Percentiles rank a stretch among this genome's conserved stretches.
Evolutionary conservation across 2,888 invertebrate genomes (phyloP).

Genomic region (Fissipunctia ypsillon): DNA sequence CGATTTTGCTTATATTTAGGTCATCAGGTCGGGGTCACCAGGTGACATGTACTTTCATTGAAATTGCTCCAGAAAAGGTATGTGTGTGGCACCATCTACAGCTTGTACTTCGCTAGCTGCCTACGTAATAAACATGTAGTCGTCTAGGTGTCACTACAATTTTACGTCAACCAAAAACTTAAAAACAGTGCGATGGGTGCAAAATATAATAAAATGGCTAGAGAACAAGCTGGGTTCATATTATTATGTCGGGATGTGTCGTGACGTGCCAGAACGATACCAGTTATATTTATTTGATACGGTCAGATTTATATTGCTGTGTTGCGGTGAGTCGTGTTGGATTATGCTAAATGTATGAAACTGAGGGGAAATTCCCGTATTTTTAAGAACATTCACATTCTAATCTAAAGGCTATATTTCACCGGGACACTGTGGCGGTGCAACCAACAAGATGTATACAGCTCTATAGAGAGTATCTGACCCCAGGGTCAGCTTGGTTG

Average conservation of each 20-base stretch:
- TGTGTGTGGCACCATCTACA: constrained; percentile 3
- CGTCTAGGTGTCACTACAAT: constrained; percentile 10
- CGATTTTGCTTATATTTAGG: not conserved
- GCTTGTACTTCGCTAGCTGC: too few species aligned
- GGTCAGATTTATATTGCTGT: not conserved
- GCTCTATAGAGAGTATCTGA: too few species aligned
- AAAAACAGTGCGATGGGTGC: not conserved
- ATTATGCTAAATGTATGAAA: not conserved
- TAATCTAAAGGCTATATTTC: too few species aligned
- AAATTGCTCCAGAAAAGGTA: not conserved
- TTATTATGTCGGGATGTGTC: not conserved
- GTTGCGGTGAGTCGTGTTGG: not conserved
- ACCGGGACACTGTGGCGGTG: too few species aligned
- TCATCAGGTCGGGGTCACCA: constrained; percentile 9
- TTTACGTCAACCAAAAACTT: not conserved
- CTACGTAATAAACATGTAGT: not conserved
- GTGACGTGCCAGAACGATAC: too few species aligned
- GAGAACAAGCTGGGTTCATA: not conserved
- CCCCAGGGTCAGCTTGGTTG: too few species aligned
- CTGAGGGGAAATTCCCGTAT: not conserved
- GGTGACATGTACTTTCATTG: constrained; percentile 2
- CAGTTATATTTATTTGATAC: not conserved
- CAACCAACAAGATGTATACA: too few species aligned
- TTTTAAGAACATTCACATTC: not conserved
- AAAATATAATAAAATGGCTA: not conserved